A percentile compares a stretch with the other conserved stretches of the same genome.
Evolutionary conservation across 2,113 vertebrate genomes (phyloP).

Genomic region (Notothenia coriiceps): DNA sequence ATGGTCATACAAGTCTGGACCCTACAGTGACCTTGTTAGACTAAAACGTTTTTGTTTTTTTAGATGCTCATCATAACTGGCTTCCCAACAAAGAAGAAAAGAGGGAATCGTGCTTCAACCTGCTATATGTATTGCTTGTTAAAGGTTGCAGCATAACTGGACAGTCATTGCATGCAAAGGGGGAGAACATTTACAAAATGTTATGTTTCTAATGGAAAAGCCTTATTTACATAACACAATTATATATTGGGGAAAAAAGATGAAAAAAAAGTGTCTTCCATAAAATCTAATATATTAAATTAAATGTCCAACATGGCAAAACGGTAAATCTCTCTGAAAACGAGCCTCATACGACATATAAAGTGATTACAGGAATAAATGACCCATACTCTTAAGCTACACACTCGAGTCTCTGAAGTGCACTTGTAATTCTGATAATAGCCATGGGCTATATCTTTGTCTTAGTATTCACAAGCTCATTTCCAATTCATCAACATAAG

Average conservation of each 20-base stretch:
- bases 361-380: conserved; percentile 6
- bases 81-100: background rate
- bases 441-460: background rate
- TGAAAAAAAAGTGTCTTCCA: background rate
- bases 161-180: conserved; percentile 7
- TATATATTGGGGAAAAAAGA: background rate
- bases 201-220: background rate
- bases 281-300: background rate
- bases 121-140: conserved; percentile 11
- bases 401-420: background rate
- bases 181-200: background rate
- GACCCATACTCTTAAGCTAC: background rate
- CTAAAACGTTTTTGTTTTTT: background rate
- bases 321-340: background rate
- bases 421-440: background rate
- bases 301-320: background rate
- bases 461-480: conserved; percentile 22
- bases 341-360: background rate
- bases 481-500: conserved; percentile 1
- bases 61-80: background rate
- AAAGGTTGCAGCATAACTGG: conserved; percentile 16
- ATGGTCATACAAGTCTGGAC: conserved; percentile 23
- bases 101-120: background rate
- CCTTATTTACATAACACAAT: background rate
- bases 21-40: background rate